Evolutionary conservation across 1,140 invertebrate genomes (phyloP).

Genomic region (Megathymus violae): DNA sequence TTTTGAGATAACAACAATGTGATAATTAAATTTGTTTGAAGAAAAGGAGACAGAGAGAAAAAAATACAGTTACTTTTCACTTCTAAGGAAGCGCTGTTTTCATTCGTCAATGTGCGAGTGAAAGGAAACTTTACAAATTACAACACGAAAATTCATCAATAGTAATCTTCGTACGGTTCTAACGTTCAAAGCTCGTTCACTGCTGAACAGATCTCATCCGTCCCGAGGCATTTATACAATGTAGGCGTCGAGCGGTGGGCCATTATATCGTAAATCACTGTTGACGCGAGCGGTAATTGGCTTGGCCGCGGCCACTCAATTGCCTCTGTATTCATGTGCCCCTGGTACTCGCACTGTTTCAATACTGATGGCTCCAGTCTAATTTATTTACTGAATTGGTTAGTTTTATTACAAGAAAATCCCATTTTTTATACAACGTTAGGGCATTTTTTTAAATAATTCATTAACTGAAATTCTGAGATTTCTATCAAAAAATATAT

Average conservation of each 20-base stretch:
- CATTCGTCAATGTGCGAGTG: too few species aligned
- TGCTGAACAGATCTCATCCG: constrained; percentile 51
- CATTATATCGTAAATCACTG: constrained; percentile 80
- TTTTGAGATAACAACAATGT: too few species aligned
- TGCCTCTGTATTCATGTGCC: constrained; percentile 65
- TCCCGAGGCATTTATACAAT: constrained; percentile 73
- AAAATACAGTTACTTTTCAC: too few species aligned
- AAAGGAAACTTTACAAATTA: neutral
- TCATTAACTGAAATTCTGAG: too few species aligned
- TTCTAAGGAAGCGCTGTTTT: too few species aligned
- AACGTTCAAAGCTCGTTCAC: constrained; percentile 19
- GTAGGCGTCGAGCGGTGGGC: constrained; percentile 63
- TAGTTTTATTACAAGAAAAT: too few species aligned
- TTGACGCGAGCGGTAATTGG: constrained; percentile 76
- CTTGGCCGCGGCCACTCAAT: constrained; percentile 60
- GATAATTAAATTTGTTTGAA: too few species aligned
- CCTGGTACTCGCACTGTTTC: constrained; percentile 59
- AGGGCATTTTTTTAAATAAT: too few species aligned
- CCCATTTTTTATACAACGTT: too few species aligned
- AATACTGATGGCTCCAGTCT: constrained; percentile 36
- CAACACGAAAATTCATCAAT: neutral
- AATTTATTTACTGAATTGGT: neutral
- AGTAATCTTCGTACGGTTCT: neutral
- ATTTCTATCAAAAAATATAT: too few species aligned
- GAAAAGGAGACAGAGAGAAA: too few species aligned